Evolutionary conservation across 2,797 vertebrate genomes (phyloP).

Genomic region (Lutjanus campechanus): DNA sequence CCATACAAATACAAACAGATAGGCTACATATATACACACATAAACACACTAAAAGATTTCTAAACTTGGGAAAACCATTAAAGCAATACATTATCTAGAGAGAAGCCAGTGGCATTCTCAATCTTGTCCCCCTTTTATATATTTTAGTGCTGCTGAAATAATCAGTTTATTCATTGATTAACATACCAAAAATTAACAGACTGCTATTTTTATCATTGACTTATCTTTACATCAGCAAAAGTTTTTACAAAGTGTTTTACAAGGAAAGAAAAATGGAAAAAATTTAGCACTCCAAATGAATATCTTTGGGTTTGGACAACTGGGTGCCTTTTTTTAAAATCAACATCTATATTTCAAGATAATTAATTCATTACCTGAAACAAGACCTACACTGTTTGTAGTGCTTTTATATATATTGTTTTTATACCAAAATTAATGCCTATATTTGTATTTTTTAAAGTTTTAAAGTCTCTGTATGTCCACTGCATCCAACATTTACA

Average conservation of each 20-base stretch:
- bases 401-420: too few relatives aligned
- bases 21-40: slow-evolving; percentile 9
- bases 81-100: neutral
- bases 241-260: neutral
- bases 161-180: neutral
- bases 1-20: slow-evolving; percentile 28
- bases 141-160: neutral
- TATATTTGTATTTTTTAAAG: too few relatives aligned
- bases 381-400: too few relatives aligned
- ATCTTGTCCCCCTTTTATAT: neutral
- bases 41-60: neutral
- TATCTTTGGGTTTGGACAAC: too few relatives aligned
- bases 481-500: too few relatives aligned
- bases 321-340: too few relatives aligned
- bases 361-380: neutral
- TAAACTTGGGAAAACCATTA: neutral
- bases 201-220: neutral
- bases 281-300: too few relatives aligned
- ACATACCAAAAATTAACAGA: neutral
- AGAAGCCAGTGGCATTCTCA: neutral
- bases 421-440: too few relatives aligned
- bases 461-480: too few relatives aligned
- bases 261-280: neutral
- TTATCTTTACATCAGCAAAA: neutral
- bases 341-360: neutral